phyloP scores from a whole-genome alignment of 2,797 vertebrate genomes.

The Microchirus variegatus region DNA sequence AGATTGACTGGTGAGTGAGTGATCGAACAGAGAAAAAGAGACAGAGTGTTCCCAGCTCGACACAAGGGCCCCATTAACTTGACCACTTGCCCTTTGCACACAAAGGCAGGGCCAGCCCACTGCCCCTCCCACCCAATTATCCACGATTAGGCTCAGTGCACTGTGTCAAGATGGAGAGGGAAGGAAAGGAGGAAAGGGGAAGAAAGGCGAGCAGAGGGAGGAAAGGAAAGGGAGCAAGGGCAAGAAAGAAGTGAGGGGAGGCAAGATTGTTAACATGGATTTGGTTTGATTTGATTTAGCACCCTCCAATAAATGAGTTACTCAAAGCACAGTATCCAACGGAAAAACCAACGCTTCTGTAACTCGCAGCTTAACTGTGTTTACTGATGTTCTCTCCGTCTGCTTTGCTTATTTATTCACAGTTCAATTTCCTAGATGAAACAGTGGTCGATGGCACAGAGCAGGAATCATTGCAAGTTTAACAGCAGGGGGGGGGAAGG shows the following conservation, averaged over 20 bases:
- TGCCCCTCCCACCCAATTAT: conserved; percentile 99
- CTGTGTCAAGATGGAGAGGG: conserved; percentile 99
- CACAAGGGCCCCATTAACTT: conserved; percentile 99
- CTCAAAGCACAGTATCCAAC: background rate
- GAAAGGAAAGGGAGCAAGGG: conserved; percentile 11
- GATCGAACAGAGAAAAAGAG: conserved; percentile 74
- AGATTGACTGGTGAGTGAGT: conserved; percentile 73
- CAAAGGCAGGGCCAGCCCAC: conserved; percentile 96
- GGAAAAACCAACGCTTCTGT: background rate
- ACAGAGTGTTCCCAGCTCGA: conserved; percentile 86
- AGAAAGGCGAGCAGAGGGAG: conserved; percentile 46
- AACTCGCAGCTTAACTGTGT: background rate
- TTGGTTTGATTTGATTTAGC: conserved; percentile 18
- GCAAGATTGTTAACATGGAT: conserved; percentile 11
- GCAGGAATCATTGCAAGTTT: too few relatives aligned
- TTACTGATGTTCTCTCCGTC: too few relatives aligned
- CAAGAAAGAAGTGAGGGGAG: conserved; percentile 21
- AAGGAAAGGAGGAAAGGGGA: conserved; percentile 80
- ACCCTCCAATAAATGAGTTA: conserved; percentile 10
- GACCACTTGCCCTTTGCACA: conserved; percentile 99
- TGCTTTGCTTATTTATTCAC: too few relatives aligned
- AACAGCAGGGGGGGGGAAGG: too few relatives aligned
- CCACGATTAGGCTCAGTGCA: conserved; percentile 99
- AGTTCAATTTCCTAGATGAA: too few relatives aligned
- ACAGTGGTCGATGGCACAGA: too few relatives aligned